phyloP scores from a whole-genome alignment of 2,888 invertebrate species.

The Calameuta idolon region DNA sequence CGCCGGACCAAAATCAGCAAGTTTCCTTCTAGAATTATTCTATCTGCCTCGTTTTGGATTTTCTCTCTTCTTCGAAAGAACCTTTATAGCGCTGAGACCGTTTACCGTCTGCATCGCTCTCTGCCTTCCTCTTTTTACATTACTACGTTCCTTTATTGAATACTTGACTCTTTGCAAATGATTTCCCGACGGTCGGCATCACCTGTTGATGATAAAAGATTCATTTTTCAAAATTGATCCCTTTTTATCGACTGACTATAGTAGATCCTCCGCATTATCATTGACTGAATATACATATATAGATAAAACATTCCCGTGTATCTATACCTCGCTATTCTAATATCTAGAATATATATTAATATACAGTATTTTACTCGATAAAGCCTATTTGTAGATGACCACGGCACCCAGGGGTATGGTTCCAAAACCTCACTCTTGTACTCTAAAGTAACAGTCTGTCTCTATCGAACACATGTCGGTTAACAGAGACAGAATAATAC shows the following conservation, averaged over 20 bases:
- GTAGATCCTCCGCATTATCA: background rate
- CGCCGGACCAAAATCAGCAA: background rate
- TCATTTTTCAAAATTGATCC: background rate
- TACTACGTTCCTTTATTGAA: slow-evolving; percentile 41
- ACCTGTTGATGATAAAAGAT: background rate
- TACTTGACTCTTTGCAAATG: slow-evolving; percentile 66
- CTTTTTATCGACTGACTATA: background rate
- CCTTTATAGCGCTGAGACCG: slow-evolving; percentile 10
- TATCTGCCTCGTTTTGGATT: background rate
- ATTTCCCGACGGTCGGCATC: slow-evolving; percentile 44
- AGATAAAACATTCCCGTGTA: too few relatives aligned
- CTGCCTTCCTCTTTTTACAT: slow-evolving; percentile 11
- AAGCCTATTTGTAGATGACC: too few relatives aligned
- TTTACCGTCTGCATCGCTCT: slow-evolving; percentile 14
- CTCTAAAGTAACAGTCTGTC: too few relatives aligned
- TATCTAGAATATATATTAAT: too few relatives aligned
- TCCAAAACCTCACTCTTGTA: too few relatives aligned
- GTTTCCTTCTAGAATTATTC: background rate
- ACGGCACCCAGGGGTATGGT: too few relatives aligned
- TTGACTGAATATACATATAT: too few relatives aligned
- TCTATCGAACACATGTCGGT: too few relatives aligned
- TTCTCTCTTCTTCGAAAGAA: slow-evolving; percentile 9
- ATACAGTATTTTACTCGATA: too few relatives aligned
- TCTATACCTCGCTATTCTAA: too few relatives aligned
- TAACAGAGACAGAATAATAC: too few relatives aligned